A percentile compares a stretch with the other conserved stretches of the same genome.
These are phyloP conservation scores for Malurus alboscapulatus DNA, from an alignment of 2,113 vertebrate species.

Conservation along the genomic window DNA sequence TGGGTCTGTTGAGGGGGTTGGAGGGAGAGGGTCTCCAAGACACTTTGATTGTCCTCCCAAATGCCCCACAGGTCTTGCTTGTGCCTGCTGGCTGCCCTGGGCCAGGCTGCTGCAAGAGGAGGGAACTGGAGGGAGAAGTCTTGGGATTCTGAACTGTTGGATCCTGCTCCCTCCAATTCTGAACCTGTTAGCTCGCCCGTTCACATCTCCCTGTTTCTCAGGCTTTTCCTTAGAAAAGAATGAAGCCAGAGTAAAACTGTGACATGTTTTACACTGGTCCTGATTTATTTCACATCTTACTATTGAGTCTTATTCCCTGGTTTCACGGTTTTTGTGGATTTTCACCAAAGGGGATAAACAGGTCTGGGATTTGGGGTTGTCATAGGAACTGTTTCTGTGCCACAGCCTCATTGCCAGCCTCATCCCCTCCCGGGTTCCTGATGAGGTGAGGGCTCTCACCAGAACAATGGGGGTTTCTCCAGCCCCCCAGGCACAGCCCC, in stretches of 20 bases:
- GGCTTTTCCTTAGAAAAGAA: neutral
- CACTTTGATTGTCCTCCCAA: neutral
- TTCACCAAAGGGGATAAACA: conserved; percentile 41
- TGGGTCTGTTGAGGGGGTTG: neutral
- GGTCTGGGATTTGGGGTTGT: conserved; percentile 63
- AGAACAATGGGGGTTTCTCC: neutral
- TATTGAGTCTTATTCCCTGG: neutral
- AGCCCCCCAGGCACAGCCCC: neutral
- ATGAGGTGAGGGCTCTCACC: neutral
- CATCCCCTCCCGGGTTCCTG: fast-evolving
- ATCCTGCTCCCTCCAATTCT: neutral
- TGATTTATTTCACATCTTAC: neutral
- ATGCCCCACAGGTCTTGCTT: fast-evolving
- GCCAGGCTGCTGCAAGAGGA: neutral
- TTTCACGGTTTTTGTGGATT: neutral
- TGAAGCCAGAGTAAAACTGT: fast-evolving
- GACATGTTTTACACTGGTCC: neutral
- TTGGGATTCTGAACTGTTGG: fast-evolving
- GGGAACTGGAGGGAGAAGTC: neutral
- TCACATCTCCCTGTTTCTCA: neutral
- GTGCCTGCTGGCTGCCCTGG: neutral
- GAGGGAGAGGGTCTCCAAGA: neutral
- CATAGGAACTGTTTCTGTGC: conserved; percentile 61
- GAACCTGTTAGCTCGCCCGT: neutral
- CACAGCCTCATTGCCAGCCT: neutral